Conservation (phyloP, 2,797 vertebrate species). For the Carduelis carduelis region DNA sequence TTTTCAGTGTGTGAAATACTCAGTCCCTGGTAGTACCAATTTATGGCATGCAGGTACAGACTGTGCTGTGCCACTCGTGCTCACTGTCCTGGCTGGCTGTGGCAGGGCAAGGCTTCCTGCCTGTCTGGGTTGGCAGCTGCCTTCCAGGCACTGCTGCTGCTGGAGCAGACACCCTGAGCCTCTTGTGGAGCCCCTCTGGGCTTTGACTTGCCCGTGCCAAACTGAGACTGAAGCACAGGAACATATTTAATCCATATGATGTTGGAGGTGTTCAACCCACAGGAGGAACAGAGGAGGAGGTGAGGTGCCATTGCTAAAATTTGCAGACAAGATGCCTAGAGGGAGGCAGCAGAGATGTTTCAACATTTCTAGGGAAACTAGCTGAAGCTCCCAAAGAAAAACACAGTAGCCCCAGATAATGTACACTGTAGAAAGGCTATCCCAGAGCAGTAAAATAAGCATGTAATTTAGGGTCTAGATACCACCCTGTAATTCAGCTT, state of each 20-base stretch:
- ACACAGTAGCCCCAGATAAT: neutral
- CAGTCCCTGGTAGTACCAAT: neutral
- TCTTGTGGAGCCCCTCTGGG: fast-evolving
- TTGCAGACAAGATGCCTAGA: neutral
- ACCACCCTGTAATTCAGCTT: neutral
- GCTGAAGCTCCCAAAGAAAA: neutral
- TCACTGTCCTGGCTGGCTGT: fast-evolving
- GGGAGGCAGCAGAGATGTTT: neutral
- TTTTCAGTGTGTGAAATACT: neutral
- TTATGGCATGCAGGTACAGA: neutral
- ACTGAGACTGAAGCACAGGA: neutral
- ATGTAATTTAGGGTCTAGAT: neutral
- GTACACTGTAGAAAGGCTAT: neutral
- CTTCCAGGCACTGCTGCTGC: neutral
- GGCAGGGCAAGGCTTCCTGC: neutral
- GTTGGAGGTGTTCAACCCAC: neutral
- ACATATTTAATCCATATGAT: neutral
- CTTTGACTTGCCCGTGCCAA: neutral
- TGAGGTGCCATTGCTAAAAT: neutral
- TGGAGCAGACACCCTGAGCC: neutral
- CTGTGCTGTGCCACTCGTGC: neutral
- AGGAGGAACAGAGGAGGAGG: neutral
- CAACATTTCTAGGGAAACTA: neutral
- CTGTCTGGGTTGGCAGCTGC: neutral
- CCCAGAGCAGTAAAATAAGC: neutral